Base-by-base conservation (phyloP, 2,113 vertebrate species). In the Pimephales promelas region DNA sequence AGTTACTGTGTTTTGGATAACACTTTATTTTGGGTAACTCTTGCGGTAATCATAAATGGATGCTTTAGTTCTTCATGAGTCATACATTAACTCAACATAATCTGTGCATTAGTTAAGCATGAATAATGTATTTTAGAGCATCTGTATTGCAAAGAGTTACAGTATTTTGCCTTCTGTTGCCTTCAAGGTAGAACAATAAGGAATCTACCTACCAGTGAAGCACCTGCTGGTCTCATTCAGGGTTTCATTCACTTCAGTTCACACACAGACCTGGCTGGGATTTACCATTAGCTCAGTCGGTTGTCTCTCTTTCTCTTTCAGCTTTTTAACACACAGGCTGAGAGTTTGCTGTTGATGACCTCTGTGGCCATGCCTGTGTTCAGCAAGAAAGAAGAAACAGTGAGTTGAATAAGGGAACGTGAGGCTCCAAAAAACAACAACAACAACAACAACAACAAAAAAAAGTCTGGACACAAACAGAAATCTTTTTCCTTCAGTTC, bases 311-410 rank as follows among this genome's bases (percentile, higher is more conserved):
- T 20, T 73, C 52, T 61, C n/a, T 34, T 74, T 36, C 92, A 97
- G 97, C 94, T 98, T 74, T 96, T 97, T 84, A 93, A 95, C 79
- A 95, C 94, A 0, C 95, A 96, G 85, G 94, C 97, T 3, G 95
- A 97, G 89, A 98, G 95, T 87, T 90, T 96, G 82, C 90, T 95
- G 81, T 94, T 99, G 16, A 97, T 99, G 95, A 99, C 97, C 14
- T 98, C 98, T 0, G 97, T 99, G 80, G 97, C 97, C 87, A 98
- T 98, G 97, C 97, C 98, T 0, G 98, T 99, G 85, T 99, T 99
- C 93, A 99, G 98, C 92, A 98, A 97, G 90, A 99, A 99, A 92
- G 95, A 97, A 0, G 97, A 98, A 90, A 99, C 97, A 1, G 98
- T 98, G 89, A 95, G 95, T 90, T 71, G 13, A 20, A 31, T 28